These are phyloP conservation scores for Lydus trimaculatus DNA, from an alignment of 2,888 invertebrate genomes.

Conservation along the genomic window DNA sequence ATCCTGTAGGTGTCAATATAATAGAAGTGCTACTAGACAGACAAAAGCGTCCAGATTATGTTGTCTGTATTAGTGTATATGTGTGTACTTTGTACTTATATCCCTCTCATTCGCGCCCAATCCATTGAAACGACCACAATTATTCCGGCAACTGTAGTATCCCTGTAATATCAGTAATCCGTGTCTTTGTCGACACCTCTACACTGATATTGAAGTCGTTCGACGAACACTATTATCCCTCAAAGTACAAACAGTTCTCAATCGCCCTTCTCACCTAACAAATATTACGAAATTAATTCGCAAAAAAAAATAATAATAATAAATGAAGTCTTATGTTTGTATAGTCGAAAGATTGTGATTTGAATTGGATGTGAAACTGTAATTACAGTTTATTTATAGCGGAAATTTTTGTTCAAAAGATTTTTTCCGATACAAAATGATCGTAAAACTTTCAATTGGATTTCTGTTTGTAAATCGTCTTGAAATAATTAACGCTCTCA, in stretches of 20 bases:
- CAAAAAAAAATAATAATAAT: neutral
- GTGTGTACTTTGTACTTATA: slow-evolving; percentile 42
- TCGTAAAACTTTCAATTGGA: slow-evolving; percentile 33
- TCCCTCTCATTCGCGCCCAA: slow-evolving; percentile 32
- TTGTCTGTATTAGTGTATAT: neutral
- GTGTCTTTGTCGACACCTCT: slow-evolving; percentile 48
- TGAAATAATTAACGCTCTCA: slow-evolving; percentile 46
- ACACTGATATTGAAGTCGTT: slow-evolving; percentile 31
- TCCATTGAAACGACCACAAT: slow-evolving; percentile 57
- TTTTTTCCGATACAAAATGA: neutral
- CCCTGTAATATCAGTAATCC: slow-evolving; percentile 57
- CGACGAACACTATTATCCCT: neutral
- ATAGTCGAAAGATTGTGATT: too few relatives aligned
- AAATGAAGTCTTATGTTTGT: too few relatives aligned
- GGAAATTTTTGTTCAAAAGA: neutral
- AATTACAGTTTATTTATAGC: neutral
- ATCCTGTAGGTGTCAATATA: neutral
- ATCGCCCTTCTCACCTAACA: neutral
- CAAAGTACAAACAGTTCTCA: neutral
- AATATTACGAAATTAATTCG: neutral
- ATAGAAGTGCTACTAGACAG: neutral
- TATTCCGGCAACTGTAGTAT: slow-evolving; percentile 47
- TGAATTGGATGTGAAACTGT: neutral
- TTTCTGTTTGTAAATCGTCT: slow-evolving; percentile 42
- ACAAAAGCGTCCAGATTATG: slow-evolving; percentile 1